A percentile compares a stretch with the other conserved stretches of the same genome.
Conservation (phyloP, 2,888 invertebrate genomes). For the Nephrocerus scutellatus region DNA sequence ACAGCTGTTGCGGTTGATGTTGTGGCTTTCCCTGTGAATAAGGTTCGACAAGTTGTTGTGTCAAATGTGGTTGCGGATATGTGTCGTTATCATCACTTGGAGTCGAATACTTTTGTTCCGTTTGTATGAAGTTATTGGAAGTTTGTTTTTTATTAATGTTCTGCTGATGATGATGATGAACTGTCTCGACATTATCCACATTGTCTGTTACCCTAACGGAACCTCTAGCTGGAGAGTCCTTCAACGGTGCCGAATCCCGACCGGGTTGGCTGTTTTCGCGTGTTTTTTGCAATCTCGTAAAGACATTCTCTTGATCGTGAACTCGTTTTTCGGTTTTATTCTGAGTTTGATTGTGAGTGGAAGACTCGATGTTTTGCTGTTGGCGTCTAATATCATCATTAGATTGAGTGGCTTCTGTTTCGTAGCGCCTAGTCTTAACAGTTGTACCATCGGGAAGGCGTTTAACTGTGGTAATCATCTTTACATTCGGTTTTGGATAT, state of each 20-base stretch:
- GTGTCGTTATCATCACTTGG: too few relatives aligned
- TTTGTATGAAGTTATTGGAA: slow-evolving; percentile 24
- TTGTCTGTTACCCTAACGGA: slow-evolving; percentile 25
- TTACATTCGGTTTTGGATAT: slow-evolving; percentile 60
- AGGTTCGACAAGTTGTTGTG: too few relatives aligned
- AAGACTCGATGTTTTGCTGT: slow-evolving; percentile 19
- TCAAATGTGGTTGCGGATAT: too few relatives aligned
- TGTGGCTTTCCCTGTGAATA: too few relatives aligned
- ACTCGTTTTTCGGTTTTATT: slow-evolving; percentile 19
- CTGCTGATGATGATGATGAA: slow-evolving; percentile 27
- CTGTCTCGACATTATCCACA: slow-evolving; percentile 34
- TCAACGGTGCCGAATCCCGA: too few relatives aligned
- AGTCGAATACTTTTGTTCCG: slow-evolving; percentile 21
- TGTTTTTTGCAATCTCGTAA: slow-evolving; percentile 20
- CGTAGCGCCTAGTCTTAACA: slow-evolving; percentile 62
- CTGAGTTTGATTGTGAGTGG: slow-evolving; percentile 19
- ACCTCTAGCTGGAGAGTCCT: too few relatives aligned
- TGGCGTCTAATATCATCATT: slow-evolving; percentile 23
- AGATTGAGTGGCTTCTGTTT: slow-evolving; percentile 48
- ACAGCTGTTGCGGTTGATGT: too few relatives aligned
- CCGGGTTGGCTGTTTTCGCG: slow-evolving; percentile 11
- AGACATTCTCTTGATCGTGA: slow-evolving; percentile 23
- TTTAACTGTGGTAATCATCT: slow-evolving; percentile 60
- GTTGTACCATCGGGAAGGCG: slow-evolving; percentile 60
- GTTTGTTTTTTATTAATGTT: slow-evolving; percentile 20